These are phyloP conservation scores for Drosophila parthenogenetica DNA, from an alignment of 2,888 invertebrate species.

Conservation along the genomic window DNA sequence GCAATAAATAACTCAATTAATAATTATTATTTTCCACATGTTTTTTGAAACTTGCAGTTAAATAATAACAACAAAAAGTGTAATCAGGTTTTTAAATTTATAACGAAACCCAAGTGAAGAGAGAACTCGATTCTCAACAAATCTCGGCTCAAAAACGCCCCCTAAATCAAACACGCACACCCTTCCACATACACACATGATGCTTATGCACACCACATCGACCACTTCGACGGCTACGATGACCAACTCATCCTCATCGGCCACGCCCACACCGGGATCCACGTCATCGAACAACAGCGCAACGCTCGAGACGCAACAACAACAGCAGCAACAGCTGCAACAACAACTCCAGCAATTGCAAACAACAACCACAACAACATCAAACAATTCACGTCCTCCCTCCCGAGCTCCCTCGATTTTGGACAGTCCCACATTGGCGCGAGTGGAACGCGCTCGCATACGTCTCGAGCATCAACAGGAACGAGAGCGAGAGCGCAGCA, in stretches of 20 bases:
- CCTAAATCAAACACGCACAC: slow-evolving; percentile 19
- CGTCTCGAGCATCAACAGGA: slow-evolving; percentile 86
- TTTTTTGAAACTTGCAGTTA: slow-evolving; percentile 45
- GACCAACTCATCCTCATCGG: slow-evolving; percentile 76
- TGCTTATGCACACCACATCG: slow-evolving; percentile 73
- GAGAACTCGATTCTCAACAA: slow-evolving; percentile 27
- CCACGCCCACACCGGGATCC: slow-evolving; percentile 81
- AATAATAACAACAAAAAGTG: slow-evolving; percentile 41
- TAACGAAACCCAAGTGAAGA: slow-evolving; percentile 29
- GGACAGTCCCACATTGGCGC: slow-evolving; percentile 87
- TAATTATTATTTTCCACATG: slow-evolving; percentile 12
- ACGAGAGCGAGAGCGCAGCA: slow-evolving; percentile 60
- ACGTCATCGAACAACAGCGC: slow-evolving; percentile 80
- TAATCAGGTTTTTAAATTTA: slow-evolving; percentile 18
- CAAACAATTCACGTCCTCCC: slow-evolving; percentile 79
- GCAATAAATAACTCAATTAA: slow-evolving; percentile 1
- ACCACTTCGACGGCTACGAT: slow-evolving; percentile 74
- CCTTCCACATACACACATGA: too few species aligned
- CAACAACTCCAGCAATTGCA: slow-evolving; percentile 57
- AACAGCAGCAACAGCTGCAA: slow-evolving; percentile 66
- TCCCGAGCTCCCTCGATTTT: slow-evolving; percentile 86
- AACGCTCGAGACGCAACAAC: slow-evolving; percentile 71
- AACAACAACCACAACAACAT: slow-evolving; percentile 62
- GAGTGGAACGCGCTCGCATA: slow-evolving; percentile 87
- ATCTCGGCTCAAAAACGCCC: slow-evolving; percentile 26